A percentile compares a stretch with the other conserved stretches of the same genome.
Conservation (phyloP, 2,797 vertebrate genomes). For the Denticeps clupeoides region DNA sequence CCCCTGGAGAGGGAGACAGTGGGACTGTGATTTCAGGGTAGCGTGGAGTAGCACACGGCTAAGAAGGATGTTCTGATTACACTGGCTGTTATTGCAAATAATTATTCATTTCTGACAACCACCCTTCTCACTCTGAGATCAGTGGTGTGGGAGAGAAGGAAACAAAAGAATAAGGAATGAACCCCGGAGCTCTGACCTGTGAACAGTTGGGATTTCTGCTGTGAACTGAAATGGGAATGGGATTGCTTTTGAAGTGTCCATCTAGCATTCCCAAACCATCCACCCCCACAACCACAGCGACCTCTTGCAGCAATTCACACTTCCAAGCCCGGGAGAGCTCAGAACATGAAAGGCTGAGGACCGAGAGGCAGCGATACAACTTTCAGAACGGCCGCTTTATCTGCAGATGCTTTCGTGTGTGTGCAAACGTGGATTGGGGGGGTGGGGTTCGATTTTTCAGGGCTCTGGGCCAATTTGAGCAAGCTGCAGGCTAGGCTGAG, state of each 20-base stretch:
- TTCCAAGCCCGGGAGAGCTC: constrained; percentile 27
- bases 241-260: constrained; percentile 39
- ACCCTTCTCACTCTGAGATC: too few relatives aligned
- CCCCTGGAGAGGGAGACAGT: constrained; percentile 53
- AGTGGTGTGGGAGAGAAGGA: neutral
- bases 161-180: constrained; percentile 4
- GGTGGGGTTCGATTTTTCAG: constrained; percentile 6
- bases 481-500: constrained; percentile 16
- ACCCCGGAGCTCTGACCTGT: constrained; percentile 16
- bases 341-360: constrained; percentile 36
- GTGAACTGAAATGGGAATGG: constrained; percentile 16
- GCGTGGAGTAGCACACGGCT: constrained; percentile 7
- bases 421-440: constrained; percentile 28
- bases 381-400: constrained; percentile 38
- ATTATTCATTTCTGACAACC: too few relatives aligned
- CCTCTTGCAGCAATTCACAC: constrained; percentile 33
- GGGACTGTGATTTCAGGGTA: neutral
- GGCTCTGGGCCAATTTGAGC: constrained; percentile 23
- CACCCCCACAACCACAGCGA: constrained; percentile 3
- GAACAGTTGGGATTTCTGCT: constrained; percentile 25
- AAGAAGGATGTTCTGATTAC: too few relatives aligned
- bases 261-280: constrained; percentile 26
- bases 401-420: constrained; percentile 31
- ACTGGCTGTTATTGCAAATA: too few relatives aligned
- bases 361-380: constrained; percentile 24